phyloP scores from a whole-genome alignment of 2,888 invertebrate genomes.

The Tinea pellionella region DNA sequence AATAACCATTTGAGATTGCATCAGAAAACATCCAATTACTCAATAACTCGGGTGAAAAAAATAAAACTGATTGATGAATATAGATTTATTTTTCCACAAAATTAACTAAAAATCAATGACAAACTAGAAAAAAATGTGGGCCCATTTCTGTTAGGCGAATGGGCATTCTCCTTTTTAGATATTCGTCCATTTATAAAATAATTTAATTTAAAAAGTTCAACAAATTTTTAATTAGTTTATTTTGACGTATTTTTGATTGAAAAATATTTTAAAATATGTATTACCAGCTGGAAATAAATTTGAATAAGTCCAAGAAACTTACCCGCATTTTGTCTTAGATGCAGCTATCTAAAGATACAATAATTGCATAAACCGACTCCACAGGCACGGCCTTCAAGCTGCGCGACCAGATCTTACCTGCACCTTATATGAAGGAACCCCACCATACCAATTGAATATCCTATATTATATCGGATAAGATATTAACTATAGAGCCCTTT shows the following conservation, averaged over 20 bases:
- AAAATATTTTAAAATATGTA: background rate
- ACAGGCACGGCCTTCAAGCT: conserved; percentile 4
- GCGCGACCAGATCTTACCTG: background rate
- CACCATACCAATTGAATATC: background rate
- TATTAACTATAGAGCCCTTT: background rate
- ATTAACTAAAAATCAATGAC: no score
- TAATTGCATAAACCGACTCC: background rate
- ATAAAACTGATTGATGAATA: no score
- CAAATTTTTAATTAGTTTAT: no score
- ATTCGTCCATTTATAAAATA: no score
- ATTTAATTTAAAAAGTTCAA: no score
- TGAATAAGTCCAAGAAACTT: background rate
- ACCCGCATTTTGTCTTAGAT: conserved; percentile 8
- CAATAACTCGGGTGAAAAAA: no score
- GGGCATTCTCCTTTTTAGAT: no score
- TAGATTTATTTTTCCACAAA: no score
- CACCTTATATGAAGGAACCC: conserved; percentile 8
- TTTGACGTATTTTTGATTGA: background rate
- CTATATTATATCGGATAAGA: background rate
- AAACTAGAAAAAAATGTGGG: no score
- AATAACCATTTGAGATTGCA: no score
- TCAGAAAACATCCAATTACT: no score
- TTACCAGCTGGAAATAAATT: background rate
- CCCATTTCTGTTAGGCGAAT: no score
- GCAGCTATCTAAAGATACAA: background rate